Base-by-base conservation (phyloP, 2,888 invertebrate genomes). In the Sesamia inferens region DNA sequence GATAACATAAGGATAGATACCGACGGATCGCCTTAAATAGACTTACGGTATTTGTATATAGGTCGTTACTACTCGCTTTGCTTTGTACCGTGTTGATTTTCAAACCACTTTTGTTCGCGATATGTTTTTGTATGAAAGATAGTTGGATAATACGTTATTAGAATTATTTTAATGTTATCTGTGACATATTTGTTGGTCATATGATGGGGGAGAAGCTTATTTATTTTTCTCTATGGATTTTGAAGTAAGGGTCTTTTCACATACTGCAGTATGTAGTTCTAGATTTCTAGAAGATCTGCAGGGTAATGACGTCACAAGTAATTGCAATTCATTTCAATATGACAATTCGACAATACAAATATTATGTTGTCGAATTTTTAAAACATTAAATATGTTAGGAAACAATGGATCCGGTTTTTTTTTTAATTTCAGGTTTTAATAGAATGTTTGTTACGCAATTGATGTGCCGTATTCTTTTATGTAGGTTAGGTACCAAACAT, bases 11-110 rank as follows among this genome's bases (percentile, higher is more conserved):
- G 71, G 48, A 39, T 58, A 80, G 83, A 83, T 69, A 78, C 71
- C 68, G 76, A 85, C 87, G 84, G 70, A 82, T 77, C 65, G 76
- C 81, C 81, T 79, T 84, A 86, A 87, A 87, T 86, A 83, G 85
- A 89, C 87, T 90, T 90, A 89, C 89, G 88, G 89, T 91, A 89
- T 91, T 91, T 90, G 91, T 92, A 90, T 90, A 90, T 90, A 90
- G 91, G 91, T 91, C 91, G 92, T 93, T 92, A 93, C 90, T 90
- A 92, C 91, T 92, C 91, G 90, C 90, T 92, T 92, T 91, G 92
- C 87, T 90, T 91, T 92, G 90, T 93, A 93, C 92, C 91, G 91
- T 92, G 94, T 93, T 93, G 93, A 93, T 94, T 94, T 92, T 93
- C 92, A 91, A 94, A 93, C 93, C 93, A 93, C 92, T 94, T 93